Base-by-base conservation (phyloP, 1,140 invertebrate genomes). In the Trachymyrmex septentrionalis region DNA sequence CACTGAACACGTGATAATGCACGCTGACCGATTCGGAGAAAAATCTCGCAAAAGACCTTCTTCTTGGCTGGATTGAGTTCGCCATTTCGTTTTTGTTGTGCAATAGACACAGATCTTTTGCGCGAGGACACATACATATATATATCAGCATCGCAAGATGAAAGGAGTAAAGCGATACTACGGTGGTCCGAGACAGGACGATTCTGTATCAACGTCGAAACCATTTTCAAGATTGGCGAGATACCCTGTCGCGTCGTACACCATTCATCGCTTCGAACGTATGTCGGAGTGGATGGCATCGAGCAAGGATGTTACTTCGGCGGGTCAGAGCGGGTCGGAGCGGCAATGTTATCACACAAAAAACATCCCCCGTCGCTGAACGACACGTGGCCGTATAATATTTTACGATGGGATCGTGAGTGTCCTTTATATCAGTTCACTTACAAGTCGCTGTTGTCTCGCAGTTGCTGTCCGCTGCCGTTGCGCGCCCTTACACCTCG, bases 381-480 rank as follows among this genome's bases (percentile, higher is more conserved):
- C 63, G 66, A 87, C 89, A 85, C 82, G 87, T 88, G 77, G 59
- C 86, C 61, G 64, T 88, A 78, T 88, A 90, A 90, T 90, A 92
- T 92, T 94, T 94, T 94, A 93, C 88, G 91, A 91, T 77, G 57
- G 87, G 86, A 92, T 94, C 93, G 93, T 93, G 93, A 93, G 88
- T 86, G 80, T 88, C 90, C 87, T 93, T 92, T 91, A 91, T 91
- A 94, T 93, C 87, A 88, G 87, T 92, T 93, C 90, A 88, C 89
- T 93, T 89, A 89, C 87, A 87, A 88, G 82, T 85, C 64, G 61
- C 78, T 72, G 66, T 90, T 80, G 53, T 72, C 30, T 86, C 48
- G 24, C 61, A 59, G 64, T 57, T 48, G 72, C 69, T 48, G 38
- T 59, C 64, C n/a, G 50, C 61, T 21, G 38, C n/a, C 55, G 24